Evolutionary conservation across 1,140 invertebrate genomes (phyloP), one percentile per base, ranked within the genome.

Genomic region (Prorops nasuta): DNA sequence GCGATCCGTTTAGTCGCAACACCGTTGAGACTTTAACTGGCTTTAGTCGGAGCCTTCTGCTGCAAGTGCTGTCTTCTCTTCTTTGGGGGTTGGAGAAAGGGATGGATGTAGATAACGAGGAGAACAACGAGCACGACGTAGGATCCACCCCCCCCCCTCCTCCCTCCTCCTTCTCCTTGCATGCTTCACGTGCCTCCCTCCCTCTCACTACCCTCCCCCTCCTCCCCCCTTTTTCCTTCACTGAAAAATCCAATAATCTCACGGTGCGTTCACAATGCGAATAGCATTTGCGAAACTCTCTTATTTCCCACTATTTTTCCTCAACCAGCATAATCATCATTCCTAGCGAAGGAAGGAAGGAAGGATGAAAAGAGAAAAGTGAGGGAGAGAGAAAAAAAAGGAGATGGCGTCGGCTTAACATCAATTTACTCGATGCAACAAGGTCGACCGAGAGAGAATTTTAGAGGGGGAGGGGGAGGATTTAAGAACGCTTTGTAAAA

Each of bases 121-220:
- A 42, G 8, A 32, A 20, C 16, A 8, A 0, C 32, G n/a, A n/a
- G n/a, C n/a, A n/a, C n/a, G n/a, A n/a, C n/a, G n/a, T n/a, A n/a
- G n/a, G n/a, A n/a, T n/a, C n/a, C n/a, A n/a, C n/a, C n/a, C n/a
- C n/a, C n/a, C n/a, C n/a, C n/a, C n/a, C n/a, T 49, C 12, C 32
- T 2, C 21, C 19, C 18, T 28, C n/a, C 46, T 16, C 41, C 42
- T 31, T 39, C 21, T 47, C 18, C 45, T 40, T 24, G n/a, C 28
- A 45, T n/a, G n/a, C n/a, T 51, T 57, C 56, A 48, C 44, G 15
- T 37, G 40, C 34, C 48, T 55, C 31, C 38, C 35, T 58, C 51
- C 44, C 37, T 57, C 44, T 44, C 51, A 32, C 54, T 44, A 44
- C 46, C 54, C 28, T 52, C 61, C 54, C 54, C 50, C 42, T 36